phyloP scores from a whole-genome alignment of 2,888 invertebrate species.

The Ennomos erosarius region DNA sequence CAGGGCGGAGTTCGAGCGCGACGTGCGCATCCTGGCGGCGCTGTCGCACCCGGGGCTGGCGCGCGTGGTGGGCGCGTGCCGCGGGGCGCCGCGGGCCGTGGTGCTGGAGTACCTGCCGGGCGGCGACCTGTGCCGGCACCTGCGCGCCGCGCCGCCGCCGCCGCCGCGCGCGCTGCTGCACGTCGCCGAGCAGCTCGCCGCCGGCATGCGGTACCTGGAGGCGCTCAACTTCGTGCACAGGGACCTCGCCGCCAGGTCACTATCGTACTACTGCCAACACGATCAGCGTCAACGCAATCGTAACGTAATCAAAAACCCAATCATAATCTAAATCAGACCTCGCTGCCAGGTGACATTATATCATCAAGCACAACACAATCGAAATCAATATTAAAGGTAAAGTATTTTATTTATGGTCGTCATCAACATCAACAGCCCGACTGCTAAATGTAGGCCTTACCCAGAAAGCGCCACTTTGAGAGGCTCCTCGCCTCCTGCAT shows the following conservation, averaged over 20 bases:
- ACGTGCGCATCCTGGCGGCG: slow-evolving; percentile 94
- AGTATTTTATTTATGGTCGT: too few relatives aligned
- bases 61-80: slow-evolving; percentile 90
- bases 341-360: too few relatives aligned
- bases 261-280: too few relatives aligned
- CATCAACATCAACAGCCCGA: too few relatives aligned
- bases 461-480: too few relatives aligned
- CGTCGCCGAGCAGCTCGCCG: slow-evolving; percentile 94
- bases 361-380: too few relatives aligned
- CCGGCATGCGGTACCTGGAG: slow-evolving; percentile 96
- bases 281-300: too few relatives aligned
- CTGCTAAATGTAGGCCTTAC: too few relatives aligned
- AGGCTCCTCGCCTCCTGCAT: too few relatives aligned
- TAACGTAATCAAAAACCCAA: too few relatives aligned
- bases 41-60: slow-evolving; percentile 92
- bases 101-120: slow-evolving; percentile 94
- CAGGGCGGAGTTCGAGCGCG: slow-evolving; percentile 94
- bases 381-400: too few relatives aligned
- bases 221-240: slow-evolving; percentile 95
- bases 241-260: slow-evolving; percentile 92
- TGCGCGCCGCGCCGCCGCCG: slow-evolving; percentile 90
- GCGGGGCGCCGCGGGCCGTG: slow-evolving; percentile 91
- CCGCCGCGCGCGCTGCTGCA: slow-evolving; percentile 89
- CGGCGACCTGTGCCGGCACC: slow-evolving; percentile 93
- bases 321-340: too few relatives aligned